phyloP scores from a whole-genome alignment of 1,140 invertebrate genomes.

The Drosophila murphyi region DNA sequence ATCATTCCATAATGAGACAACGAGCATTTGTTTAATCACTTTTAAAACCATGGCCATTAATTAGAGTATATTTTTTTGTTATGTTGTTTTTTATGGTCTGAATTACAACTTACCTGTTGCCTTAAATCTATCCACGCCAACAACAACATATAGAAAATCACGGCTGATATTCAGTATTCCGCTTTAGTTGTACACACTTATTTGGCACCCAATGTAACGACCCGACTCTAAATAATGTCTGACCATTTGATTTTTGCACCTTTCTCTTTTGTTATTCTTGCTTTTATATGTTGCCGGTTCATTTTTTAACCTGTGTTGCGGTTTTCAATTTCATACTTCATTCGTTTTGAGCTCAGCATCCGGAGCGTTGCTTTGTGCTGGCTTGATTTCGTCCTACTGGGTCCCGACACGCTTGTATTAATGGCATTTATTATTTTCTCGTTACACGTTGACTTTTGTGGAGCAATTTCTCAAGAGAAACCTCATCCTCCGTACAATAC shows the following conservation, averaged over 20 bases:
- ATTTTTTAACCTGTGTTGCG: constrained; percentile 54
- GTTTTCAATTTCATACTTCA: constrained; percentile 82
- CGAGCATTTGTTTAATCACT: constrained; percentile 35
- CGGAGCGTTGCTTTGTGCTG: constrained; percentile 19
- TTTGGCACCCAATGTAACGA: too few species aligned
- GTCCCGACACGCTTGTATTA: constrained; percentile 63
- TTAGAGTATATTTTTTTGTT: constrained; percentile 1
- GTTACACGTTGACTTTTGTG: constrained; percentile 82
- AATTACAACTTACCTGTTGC: constrained; percentile 16
- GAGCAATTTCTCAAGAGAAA: constrained; percentile 75
- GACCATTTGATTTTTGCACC: constrained; percentile 46
- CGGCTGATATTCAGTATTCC: neutral
- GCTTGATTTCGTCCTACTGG: constrained; percentile 18
- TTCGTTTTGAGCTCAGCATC: constrained; percentile 67
- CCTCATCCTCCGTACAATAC: constrained; percentile 19
- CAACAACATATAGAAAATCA: neutral
- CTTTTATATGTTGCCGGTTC: constrained; percentile 6
- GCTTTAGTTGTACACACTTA: neutral
- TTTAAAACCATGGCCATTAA: constrained; percentile 19
- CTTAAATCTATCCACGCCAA: neutral
- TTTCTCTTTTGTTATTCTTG: constrained; percentile 14
- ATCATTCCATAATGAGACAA: constrained; percentile 15
- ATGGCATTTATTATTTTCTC: constrained; percentile 83
- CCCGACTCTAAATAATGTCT: constrained; percentile 35
- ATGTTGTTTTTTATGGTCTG: neutral